These are phyloP conservation scores for Rousettus leschenaultii DNA, from an alignment of 2,113 vertebrate species.

Conservation along the genomic window DNA sequence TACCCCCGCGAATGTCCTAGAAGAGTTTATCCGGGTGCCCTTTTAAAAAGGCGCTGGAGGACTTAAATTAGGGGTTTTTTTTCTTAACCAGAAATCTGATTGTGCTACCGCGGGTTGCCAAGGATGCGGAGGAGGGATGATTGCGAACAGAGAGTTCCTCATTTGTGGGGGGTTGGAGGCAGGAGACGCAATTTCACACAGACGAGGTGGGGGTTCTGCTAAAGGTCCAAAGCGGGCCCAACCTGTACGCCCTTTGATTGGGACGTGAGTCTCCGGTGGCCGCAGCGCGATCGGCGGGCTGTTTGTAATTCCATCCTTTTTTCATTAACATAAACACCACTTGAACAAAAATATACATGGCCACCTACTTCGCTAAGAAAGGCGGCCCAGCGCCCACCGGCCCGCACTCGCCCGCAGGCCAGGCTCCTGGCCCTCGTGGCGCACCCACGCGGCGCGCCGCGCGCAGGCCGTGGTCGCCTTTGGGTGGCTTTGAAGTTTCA, in stretches of 20 bases:
- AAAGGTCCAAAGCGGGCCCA: constrained; percentile 70
- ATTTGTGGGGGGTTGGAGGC: background rate
- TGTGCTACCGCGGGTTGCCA: background rate
- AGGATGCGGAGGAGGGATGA: background rate
- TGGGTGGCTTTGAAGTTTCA: background rate
- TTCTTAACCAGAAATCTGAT: background rate
- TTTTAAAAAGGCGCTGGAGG: background rate
- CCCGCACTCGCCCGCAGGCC: background rate
- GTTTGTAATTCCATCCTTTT: constrained; percentile 93
- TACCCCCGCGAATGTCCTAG: background rate
- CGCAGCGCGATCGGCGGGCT: constrained; percentile 86
- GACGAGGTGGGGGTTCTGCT: constrained; percentile 33
- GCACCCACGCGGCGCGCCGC: background rate
- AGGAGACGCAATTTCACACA: background rate
- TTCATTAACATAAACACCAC: constrained; percentile 95
- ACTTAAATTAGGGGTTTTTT: background rate
- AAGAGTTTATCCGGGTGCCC: background rate
- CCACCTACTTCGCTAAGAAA: constrained; percentile 90
- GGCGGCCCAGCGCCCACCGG: constrained; percentile 47
- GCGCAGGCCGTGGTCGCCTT: background rate
- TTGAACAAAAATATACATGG: constrained; percentile 95
- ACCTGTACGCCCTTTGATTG: constrained; percentile 79
- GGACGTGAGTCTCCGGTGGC: constrained; percentile 73
- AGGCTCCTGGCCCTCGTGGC: background rate
- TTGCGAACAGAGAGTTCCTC: background rate